A percentile compares a stretch with the other conserved stretches of the same genome.
phyloP scores from a whole-genome alignment of 2,888 invertebrate genomes.

The Eupithecia pulchellata region DNA sequence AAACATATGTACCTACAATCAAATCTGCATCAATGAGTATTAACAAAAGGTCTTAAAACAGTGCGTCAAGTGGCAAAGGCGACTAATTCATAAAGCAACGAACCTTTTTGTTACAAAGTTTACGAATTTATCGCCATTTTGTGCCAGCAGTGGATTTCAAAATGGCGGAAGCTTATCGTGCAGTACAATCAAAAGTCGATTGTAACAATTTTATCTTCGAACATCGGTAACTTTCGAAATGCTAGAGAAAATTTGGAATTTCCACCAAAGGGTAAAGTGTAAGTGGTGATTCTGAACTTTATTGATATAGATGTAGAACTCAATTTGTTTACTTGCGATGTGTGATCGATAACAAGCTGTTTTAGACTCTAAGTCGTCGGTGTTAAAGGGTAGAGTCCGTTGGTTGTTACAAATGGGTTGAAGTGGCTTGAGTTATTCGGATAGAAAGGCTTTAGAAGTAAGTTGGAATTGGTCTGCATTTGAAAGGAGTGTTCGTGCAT shows the following conservation, averaged over 20 bases:
- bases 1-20: too few relatives aligned
- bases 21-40: too few relatives aligned
- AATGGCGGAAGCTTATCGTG: slow-evolving; percentile 49
- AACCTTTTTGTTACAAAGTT: background rate
- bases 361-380: slow-evolving; percentile 23
- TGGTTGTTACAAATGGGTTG: slow-evolving; percentile 22
- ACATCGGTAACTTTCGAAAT: slow-evolving; percentile 44
- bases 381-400: slow-evolving; percentile 23
- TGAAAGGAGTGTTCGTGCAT: slow-evolving; percentile 33
- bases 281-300: slow-evolving; percentile 40
- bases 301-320: slow-evolving; percentile 27
- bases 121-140: slow-evolving; percentile 9
- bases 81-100: background rate
- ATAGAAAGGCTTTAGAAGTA: slow-evolving; percentile 34
- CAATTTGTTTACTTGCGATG: slow-evolving; percentile 27
- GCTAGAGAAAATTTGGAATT: slow-evolving; percentile 43
- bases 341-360: slow-evolving; percentile 22
- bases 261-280: slow-evolving; percentile 39
- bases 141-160: slow-evolving; percentile 46
- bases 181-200: slow-evolving; percentile 44
- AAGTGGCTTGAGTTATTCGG: slow-evolving; percentile 35
- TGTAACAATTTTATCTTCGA: slow-evolving; percentile 49
- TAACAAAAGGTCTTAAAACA: background rate
- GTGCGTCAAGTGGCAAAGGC: background rate
- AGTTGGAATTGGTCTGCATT: slow-evolving; percentile 39